Conservation (phyloP, 1,140 invertebrate species). For the Drosophila melanica region DNA sequence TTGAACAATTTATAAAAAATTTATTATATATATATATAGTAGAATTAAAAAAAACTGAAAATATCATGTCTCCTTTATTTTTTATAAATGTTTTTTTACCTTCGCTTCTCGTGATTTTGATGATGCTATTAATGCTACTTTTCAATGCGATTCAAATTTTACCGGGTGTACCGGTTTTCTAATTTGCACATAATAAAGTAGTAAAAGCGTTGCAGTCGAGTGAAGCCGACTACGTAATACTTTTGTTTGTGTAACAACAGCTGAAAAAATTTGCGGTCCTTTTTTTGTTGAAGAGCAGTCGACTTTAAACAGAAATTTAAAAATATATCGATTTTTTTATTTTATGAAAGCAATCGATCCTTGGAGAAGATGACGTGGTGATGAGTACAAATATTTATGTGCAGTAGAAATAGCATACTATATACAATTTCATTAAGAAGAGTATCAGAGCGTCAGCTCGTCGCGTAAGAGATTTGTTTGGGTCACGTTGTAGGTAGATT, state of each 20-base stretch:
- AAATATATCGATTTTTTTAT: too few relatives aligned
- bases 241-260: too few relatives aligned
- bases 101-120: slow-evolving; percentile 32
- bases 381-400: too few relatives aligned
- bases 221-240: too few relatives aligned
- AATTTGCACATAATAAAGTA: too few relatives aligned
- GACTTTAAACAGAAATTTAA: too few relatives aligned
- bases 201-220: too few relatives aligned
- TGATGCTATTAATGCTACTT: slow-evolving; percentile 1
- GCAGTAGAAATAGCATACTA: neutral
- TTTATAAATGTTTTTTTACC: slow-evolving; percentile 53
- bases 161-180: neutral
- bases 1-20: too few relatives aligned
- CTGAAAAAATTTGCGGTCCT: too few relatives aligned
- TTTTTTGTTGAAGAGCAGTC: too few relatives aligned
- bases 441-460: neutral
- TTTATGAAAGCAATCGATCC: too few relatives aligned
- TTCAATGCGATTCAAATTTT: neutral
- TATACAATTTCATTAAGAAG: neutral
- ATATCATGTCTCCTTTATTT: slow-evolving; percentile 57
- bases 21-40: neutral
- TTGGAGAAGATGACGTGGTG: too few relatives aligned
- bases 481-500: slow-evolving; percentile 10
- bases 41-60: slow-evolving; percentile 2
- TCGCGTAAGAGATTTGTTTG: neutral